Conservation (phyloP, 2,113 vertebrate genomes). For the Ochotona princeps region DNA sequence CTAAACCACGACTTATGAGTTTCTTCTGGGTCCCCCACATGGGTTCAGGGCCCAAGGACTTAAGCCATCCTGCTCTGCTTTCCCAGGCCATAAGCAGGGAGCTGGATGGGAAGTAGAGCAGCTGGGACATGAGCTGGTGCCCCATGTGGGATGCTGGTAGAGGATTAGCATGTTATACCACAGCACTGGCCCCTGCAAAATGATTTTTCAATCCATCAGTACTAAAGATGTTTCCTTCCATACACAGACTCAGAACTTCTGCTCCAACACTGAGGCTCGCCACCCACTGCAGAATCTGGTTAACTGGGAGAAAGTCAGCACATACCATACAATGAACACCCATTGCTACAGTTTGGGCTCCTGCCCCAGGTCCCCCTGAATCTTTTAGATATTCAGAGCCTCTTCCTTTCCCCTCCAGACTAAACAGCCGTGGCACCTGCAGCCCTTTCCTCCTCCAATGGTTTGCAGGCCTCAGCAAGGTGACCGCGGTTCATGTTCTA, state of each 20-base stretch:
- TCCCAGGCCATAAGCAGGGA: too few relatives aligned
- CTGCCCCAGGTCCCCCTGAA: too few relatives aligned
- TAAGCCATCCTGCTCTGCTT: too few relatives aligned
- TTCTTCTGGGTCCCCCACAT: too few relatives aligned
- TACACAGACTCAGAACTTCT: not conserved
- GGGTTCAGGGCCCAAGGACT: too few relatives aligned
- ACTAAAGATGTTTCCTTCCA: not conserved
- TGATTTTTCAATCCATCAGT: slow-evolving; percentile 2
- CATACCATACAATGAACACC: not conserved
- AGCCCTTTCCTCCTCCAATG: not conserved
- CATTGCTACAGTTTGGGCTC: not conserved
- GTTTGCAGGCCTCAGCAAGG: not conserved
- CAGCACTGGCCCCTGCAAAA: too few relatives aligned
- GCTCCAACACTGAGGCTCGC: not conserved
- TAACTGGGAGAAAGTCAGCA: not conserved
- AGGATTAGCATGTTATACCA: too few relatives aligned
- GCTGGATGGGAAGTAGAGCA: too few relatives aligned
- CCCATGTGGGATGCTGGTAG: too few relatives aligned
- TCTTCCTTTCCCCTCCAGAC: not conserved
- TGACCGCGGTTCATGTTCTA: not conserved
- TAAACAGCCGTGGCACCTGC: not conserved
- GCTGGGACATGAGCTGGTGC: too few relatives aligned
- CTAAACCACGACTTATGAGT: too few relatives aligned
- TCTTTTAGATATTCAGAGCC: slow-evolving; percentile 34
- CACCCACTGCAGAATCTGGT: not conserved